These are phyloP conservation scores for Norana najaformis DNA, from an alignment of 2,888 invertebrate genomes.

Conservation along the genomic window DNA sequence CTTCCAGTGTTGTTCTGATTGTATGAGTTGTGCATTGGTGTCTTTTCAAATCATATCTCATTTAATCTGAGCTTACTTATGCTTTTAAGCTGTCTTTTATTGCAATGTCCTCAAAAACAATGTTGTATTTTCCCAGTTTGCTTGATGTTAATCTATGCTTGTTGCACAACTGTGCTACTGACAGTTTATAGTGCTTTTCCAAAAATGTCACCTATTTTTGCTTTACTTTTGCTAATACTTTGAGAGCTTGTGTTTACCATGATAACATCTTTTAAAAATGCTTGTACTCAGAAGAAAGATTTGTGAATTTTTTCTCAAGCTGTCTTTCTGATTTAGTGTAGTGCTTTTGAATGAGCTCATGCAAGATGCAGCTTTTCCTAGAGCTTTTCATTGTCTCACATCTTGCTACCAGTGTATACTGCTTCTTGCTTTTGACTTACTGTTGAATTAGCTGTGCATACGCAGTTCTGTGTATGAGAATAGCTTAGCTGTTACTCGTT, in stretches of 20 bases:
- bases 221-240: background rate
- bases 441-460: background rate
- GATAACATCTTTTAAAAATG: background rate
- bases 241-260: background rate
- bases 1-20: background rate
- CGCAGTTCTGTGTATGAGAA: background rate
- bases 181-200: background rate
- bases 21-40: background rate
- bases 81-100: background rate
- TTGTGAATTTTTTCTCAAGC: background rate
- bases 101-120: background rate
- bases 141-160: background rate
- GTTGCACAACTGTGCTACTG: background rate
- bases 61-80: background rate
- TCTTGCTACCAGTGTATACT: background rate
- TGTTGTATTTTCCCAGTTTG: background rate
- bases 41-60: background rate
- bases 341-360: background rate
- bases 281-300: background rate
- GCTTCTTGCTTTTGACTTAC: background rate
- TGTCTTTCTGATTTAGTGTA: background rate
- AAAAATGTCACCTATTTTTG: background rate
- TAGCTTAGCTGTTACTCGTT: background rate
- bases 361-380: background rate
- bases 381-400: no score